phyloP scores from a whole-genome alignment of 1,140 invertebrate genomes.

The Araneus ventricosus region DNA sequence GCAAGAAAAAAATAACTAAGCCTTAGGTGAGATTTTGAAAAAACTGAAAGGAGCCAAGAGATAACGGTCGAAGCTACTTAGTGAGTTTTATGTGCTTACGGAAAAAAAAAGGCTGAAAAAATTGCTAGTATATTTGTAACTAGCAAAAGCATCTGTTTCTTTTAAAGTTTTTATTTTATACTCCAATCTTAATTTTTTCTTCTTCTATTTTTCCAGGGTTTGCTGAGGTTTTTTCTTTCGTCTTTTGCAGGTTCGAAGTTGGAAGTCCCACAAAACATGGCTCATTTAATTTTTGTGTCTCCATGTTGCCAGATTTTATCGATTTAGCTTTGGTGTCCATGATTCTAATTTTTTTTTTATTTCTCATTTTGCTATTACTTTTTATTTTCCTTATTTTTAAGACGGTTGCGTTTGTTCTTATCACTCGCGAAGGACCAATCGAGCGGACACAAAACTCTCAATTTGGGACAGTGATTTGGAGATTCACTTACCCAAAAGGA shows the following conservation, averaged over 20 bases:
- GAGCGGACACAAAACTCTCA: not conserved
- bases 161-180: not conserved
- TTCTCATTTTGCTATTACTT: not conserved
- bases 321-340: not conserved
- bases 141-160: conserved; percentile 23
- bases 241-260: not conserved
- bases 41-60: conserved; percentile 5
- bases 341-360: not conserved
- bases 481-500: not conserved
- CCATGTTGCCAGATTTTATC: not conserved
- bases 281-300: conserved; percentile 43
- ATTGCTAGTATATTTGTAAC: conserved; percentile 15
- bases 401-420: not conserved
- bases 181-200: too few species aligned
- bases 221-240: not conserved
- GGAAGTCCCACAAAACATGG: conserved; percentile 5
- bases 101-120: not conserved
- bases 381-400: not conserved
- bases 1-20: not conserved
- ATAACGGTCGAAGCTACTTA: conserved; percentile 32
- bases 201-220: not conserved
- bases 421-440: not conserved
- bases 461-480: not conserved
- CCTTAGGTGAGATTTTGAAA: conserved; percentile 24
- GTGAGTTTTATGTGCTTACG: not conserved